Conservation (phyloP, 2,797 vertebrate species). For the Leptodactylus fallax region DNA sequence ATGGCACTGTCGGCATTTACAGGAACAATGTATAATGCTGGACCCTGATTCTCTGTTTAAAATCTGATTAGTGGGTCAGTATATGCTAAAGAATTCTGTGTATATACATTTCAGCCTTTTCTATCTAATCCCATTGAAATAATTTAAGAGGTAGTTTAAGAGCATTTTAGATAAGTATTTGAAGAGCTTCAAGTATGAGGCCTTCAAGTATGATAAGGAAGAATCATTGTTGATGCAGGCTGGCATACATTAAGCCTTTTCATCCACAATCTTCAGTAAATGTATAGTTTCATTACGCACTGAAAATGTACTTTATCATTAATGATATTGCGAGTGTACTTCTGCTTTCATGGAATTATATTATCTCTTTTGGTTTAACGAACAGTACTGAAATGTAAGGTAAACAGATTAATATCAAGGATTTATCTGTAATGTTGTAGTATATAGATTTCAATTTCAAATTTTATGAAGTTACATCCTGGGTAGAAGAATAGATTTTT, state of each 20-base stretch:
- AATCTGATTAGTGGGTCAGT: background rate
- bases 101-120: conserved; percentile 10
- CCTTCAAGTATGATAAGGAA: background rate
- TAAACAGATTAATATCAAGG: background rate
- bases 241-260: background rate
- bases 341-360: background rate
- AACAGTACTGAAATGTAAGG: background rate
- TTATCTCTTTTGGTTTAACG: background rate
- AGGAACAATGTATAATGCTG: background rate
- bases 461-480: background rate
- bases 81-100: background rate
- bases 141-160: background rate
- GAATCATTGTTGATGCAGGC: background rate
- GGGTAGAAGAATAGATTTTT: too few relatives aligned
- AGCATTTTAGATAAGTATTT: background rate
- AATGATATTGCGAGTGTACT: background rate
- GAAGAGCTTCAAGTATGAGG: background rate
- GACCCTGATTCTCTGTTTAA: background rate
- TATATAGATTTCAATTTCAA: background rate
- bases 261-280: background rate
- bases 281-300: background rate
- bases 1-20: background rate
- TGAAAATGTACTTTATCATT: background rate
- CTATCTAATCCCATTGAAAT: conserved; percentile 5
- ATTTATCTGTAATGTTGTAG: background rate